Conservation (phyloP, 2,888 invertebrate genomes). For the Drosophila putrida region DNA sequence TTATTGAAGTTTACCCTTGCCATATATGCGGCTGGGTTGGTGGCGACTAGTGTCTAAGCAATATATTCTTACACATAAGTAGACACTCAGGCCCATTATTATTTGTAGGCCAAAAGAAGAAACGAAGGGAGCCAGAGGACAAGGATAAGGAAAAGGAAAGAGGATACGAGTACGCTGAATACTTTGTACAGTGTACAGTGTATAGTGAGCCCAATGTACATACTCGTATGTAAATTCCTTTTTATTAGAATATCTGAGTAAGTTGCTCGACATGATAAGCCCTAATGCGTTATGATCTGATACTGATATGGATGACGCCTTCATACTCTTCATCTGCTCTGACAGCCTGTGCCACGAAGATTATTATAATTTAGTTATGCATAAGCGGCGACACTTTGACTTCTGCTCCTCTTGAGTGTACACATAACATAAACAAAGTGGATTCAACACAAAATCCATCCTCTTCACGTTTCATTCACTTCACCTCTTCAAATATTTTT, state of each 20-base stretch:
- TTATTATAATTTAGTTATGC: constrained; percentile 69
- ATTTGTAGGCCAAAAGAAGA: constrained; percentile 28
- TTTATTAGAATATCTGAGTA: constrained; percentile 71
- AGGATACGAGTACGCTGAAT: constrained; percentile 7
- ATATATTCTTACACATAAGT: constrained; percentile 35
- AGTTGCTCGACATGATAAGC: constrained; percentile 68
- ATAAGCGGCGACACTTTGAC: constrained; percentile 49
- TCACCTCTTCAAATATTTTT: constrained; percentile 8
- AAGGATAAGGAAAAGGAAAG: neutral
- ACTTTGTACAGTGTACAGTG: constrained; percentile 7
- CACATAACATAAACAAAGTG: constrained; percentile 39
- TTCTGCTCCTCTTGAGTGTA: constrained; percentile 23
- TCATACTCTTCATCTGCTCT: constrained; percentile 23
- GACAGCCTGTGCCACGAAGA: constrained; percentile 35
- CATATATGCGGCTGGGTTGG: constrained; percentile 4
- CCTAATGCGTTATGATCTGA: constrained; percentile 76
- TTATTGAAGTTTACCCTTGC: constrained; percentile 24
- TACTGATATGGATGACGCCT: constrained; percentile 70
- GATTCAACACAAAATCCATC: constrained; percentile 15
- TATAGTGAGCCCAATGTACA: constrained; percentile 21
- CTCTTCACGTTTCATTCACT: neutral
- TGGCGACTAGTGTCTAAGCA: constrained; percentile 32
- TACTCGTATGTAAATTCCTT: constrained; percentile 66
- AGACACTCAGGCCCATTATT: constrained; percentile 41
- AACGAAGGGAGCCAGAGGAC: neutral